Base-by-base conservation (phyloP, 2,888 invertebrate genomes). In the Pristionchus mayeri region DNA sequence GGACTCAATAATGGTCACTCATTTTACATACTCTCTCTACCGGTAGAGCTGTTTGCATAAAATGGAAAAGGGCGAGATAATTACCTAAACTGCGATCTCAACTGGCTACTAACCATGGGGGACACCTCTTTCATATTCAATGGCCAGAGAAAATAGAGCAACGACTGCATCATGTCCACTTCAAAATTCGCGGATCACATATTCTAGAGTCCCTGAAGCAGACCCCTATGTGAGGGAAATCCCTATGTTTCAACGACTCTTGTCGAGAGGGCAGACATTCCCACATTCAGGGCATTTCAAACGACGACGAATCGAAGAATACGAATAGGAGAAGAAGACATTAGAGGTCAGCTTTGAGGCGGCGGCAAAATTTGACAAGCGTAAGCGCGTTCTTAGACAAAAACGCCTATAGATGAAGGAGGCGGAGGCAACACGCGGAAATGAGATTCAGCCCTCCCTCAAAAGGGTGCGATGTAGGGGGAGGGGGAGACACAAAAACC, bases 251-350 rank as follows among this genome's bases (percentile, higher is more conserved):
- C 18, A 60, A 63, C 16, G 63, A 34, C 63, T 1, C 27, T 27
- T n/a, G 13, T 63, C 63, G 7, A 34, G 34, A 57, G 34, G 21
- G 57, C n/a, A n/a, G n/a, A 13, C 57, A 27, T 60, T 60, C 57
- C 57, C 57, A 63, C 63, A 63, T 63, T 63, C 34, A 30, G 30
- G 34, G 34, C 63, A 63, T 63, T 63, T 63, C 63, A 34, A 54
- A 54, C 54, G 54, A n/a, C 30, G 16, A 34, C 63, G 63, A 30
- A 63, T 34, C 63, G 30, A 37, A 21, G 27, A 63, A 21, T 6
- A 21, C 3, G 6, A 63, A 63, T 34, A 18, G 18, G 34, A 63
- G 34, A 63, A 34, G 2, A 63, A 34, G 63, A 63, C 7, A 60
- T 11, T 37, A 30, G 34, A 63, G 63, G 63, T 1, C 63, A 57